Conservation (phyloP, 92 coral and sea anemone species). For the Pocillopora grandis region DNA sequence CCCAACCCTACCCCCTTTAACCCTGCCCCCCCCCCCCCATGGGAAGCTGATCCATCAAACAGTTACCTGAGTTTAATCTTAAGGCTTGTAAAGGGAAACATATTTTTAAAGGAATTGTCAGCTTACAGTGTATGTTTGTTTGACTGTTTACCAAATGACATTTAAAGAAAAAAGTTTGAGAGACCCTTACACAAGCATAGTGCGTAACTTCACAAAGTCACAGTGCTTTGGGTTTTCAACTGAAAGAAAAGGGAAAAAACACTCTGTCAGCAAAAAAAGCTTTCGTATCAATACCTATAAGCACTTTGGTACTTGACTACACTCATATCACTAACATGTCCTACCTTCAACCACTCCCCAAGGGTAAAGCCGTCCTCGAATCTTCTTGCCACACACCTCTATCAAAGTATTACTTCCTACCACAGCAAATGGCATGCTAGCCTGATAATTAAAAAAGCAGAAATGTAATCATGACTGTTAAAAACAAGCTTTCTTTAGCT, state of each 20-base stretch:
- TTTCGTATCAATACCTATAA: background rate
- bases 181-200: constrained; percentile 92
- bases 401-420: constrained; percentile 95
- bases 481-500: too few relatives aligned
- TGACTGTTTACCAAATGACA: background rate
- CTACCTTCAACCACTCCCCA: constrained; percentile 99
- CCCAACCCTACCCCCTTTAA: too few relatives aligned
- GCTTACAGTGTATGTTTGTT: background rate
- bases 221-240: constrained; percentile 99
- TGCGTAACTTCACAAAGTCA: constrained; percentile 89
- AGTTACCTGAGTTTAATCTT: too few relatives aligned
- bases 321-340: background rate
- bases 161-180: background rate
- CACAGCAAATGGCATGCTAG: constrained; percentile 92
- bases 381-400: constrained; percentile 90
- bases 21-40: too few relatives aligned
- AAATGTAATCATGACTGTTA: background rate
- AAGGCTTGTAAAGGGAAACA: too few relatives aligned
- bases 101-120: too few relatives aligned
- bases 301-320: background rate
- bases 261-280: background rate
- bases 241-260: constrained; percentile 35
- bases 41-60: too few relatives aligned
- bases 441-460: constrained; percentile 49
- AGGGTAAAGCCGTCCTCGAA: constrained; percentile 93